phyloP scores from a whole-genome alignment of 2,888 invertebrate genomes.

The Chrysodeixis includens region DNA sequence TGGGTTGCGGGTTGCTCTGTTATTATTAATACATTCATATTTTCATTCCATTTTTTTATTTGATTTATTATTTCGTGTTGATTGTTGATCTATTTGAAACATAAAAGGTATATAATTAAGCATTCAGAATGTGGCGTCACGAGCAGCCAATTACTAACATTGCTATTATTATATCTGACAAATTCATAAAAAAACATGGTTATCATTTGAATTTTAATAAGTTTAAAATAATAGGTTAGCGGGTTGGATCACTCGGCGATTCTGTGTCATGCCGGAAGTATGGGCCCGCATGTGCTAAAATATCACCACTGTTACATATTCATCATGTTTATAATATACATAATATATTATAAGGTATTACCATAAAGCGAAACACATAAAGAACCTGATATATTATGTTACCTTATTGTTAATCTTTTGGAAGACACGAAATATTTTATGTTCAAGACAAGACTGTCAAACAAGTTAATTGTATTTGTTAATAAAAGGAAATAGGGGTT shows the following conservation, averaged over 20 bases:
- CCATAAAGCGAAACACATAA: slow-evolving; percentile 19
- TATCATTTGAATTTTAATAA: slow-evolving; percentile 31
- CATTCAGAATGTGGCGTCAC: slow-evolving; percentile 33
- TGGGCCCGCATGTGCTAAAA: slow-evolving; percentile 46
- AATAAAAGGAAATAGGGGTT: not conserved
- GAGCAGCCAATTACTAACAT: slow-evolving; percentile 32
- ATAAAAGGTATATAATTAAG: slow-evolving; percentile 36
- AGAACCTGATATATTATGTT: not conserved
- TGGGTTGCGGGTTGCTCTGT: slow-evolving; percentile 65
- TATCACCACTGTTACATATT: slow-evolving; percentile 47
- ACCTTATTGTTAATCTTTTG: not conserved
- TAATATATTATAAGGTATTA: slow-evolving; percentile 15
- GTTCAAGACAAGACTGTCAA: not conserved
- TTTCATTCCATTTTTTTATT: slow-evolving; percentile 49
- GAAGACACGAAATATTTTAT: slow-evolving; percentile 2
- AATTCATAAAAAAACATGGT: slow-evolving; percentile 19
- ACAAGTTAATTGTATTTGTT: not conserved
- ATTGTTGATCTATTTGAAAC: slow-evolving; percentile 43
- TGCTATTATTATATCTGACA: slow-evolving; percentile 40
- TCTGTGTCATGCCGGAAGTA: slow-evolving; percentile 52
- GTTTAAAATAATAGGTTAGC: slow-evolving; percentile 45
- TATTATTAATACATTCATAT: slow-evolving; percentile 53
- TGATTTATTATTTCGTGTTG: slow-evolving; percentile 37
- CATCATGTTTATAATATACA: slow-evolving; percentile 24
- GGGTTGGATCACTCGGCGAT: slow-evolving; percentile 40